phyloP scores from a whole-genome alignment of 1,140 invertebrate genomes.

The Pentalonia nigronervosa region DNA sequence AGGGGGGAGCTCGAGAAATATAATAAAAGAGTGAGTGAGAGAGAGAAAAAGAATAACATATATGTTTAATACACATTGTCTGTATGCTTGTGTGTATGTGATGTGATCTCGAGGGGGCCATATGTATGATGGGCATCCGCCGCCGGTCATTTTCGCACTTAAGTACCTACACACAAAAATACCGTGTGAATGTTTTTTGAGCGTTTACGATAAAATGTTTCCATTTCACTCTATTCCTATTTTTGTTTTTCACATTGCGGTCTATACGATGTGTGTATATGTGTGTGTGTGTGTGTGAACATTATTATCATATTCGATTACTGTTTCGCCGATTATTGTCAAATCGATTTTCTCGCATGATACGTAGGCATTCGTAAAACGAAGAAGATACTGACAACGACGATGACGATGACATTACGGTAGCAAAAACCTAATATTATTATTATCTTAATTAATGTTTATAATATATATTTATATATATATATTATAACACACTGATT shows the following conservation, averaged over 20 bases:
- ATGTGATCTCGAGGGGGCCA: neutral
- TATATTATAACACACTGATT: neutral
- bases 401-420: neutral
- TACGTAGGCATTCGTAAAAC: too few relatives aligned
- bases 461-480: neutral
- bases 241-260: neutral
- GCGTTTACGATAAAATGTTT: neutral
- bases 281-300: neutral
- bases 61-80: neutral
- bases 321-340: neutral
- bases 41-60: neutral
- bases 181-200: slow-evolving; percentile 41
- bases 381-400: neutral
- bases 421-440: neutral
- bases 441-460: neutral
- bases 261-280: neutral
- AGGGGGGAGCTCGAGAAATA: too few relatives aligned
- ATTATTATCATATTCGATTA: neutral
- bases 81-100: neutral
- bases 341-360: neutral
- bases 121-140: neutral
- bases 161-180: neutral
- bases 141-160: slow-evolving; percentile 8
- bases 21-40: too few relatives aligned
- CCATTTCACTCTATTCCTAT: slow-evolving; percentile 1